Conservation (phyloP, 2,797 vertebrate genomes). For the Anolis apletophallus region DNA sequence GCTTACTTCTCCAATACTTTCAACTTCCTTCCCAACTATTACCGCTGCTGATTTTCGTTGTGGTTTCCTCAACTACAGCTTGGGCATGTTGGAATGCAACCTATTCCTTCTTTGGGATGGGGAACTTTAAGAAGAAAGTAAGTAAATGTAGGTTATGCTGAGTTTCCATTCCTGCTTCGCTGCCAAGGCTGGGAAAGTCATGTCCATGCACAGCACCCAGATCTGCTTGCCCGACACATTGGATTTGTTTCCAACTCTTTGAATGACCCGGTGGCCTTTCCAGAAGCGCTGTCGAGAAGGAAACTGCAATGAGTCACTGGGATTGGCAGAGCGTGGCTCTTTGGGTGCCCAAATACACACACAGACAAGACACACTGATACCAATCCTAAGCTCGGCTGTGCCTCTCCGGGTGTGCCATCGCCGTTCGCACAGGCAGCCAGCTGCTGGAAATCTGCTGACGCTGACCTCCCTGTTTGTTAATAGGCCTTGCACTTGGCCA, state of each 20-base stretch:
- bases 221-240: background rate
- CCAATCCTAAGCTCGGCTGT: background rate
- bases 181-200: background rate
- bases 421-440: background rate
- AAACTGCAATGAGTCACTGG: constrained; percentile 19
- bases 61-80: too few species aligned
- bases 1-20: too few species aligned
- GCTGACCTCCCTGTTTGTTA: background rate
- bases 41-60: too few species aligned
- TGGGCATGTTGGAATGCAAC: background rate
- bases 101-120: background rate
- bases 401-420: too few species aligned
- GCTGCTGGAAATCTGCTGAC: background rate
- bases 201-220: background rate
- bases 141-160: background rate
- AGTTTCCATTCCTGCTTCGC: background rate
- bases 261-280: constrained; percentile 9
- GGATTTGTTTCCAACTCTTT: background rate
- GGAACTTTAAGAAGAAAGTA: background rate
- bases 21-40: too few species aligned
- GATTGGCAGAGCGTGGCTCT: background rate
- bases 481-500: background rate
- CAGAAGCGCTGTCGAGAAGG: background rate
- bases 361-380: background rate
- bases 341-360: background rate